Evolutionary conservation across 1,140 invertebrate species (phyloP), one percentile per base, ranked within the genome.

Genomic region (Trichonephila inaurata): DNA sequence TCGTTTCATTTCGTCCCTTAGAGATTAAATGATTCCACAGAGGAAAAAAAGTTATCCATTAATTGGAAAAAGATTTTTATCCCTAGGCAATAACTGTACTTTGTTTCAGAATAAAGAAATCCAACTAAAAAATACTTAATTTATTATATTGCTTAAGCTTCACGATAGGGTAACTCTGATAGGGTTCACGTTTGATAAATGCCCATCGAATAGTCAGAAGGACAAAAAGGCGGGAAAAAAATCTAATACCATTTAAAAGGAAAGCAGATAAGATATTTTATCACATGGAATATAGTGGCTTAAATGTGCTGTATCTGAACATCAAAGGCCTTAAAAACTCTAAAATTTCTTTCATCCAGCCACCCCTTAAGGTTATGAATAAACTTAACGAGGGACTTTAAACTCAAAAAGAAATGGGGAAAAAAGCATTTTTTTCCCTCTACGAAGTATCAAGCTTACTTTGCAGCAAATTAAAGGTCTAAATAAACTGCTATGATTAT

Each of bases 31-130:
- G 64, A 69, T 89, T 89, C 64, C 64, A 72, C 44, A 0, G 24
- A 60, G 40, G 1, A 89, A 89, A 89, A 72, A 64, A 60, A 61
- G 7, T 61, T 88, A 33, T 58, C 60, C 61, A 88, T 88, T 88
- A 88, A 88, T 88, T 64, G 62, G 86, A 88, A 61, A 88, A 64
- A 64, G 86, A 83, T 40, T 88, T 88, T 66, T 64, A 88, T 88
- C 60, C 24, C 62, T 40, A 88, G 21, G 61, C 61, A 88, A 18
- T 64, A 64, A 88, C 81, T 83, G 19, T 21, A 51, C 12, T n/a
- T 16, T 83, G 44, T 51, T 77, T 77, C 5, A 83, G 81, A 83
- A 51, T 83, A 60, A 83, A 83, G 24, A 83, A 58, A 58, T 60
- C 44, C 28, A 77, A 33, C 8, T 14, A 77, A 18, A 77, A 77